Evolutionary conservation across 2,113 vertebrate genomes (phyloP).

Genomic region (Ranitomeya variabilis): DNA sequence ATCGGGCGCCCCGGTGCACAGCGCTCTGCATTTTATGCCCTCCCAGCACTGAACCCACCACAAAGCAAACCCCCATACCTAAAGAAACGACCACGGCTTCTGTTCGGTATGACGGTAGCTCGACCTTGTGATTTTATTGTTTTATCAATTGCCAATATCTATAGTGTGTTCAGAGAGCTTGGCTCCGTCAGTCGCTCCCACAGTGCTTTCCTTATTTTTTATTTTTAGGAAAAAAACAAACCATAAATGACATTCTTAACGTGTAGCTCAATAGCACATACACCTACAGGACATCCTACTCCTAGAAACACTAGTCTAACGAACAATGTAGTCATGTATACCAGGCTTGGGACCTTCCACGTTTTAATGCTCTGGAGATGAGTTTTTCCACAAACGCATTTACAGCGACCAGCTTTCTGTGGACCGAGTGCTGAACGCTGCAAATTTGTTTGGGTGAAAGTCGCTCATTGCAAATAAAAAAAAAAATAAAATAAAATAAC

Average conservation of each 20-base stretch:
- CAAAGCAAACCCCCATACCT: constrained; percentile 71
- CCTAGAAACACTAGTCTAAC: constrained; percentile 78
- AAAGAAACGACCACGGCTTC: constrained; percentile 72
- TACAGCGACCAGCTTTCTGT: constrained; percentile 81
- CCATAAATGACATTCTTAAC: constrained; percentile 46
- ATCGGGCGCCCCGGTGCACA: not conserved
- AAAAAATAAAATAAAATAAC: not conserved
- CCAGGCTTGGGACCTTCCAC: constrained; percentile 71
- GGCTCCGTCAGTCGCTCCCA: constrained; percentile 79
- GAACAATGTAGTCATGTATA: constrained; percentile 59
- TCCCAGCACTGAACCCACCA: constrained; percentile 50
- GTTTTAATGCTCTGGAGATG: constrained; percentile 77
- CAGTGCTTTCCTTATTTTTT: constrained; percentile 69
- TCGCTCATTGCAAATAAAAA: constrained; percentile 55
- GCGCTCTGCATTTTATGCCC: constrained; percentile 5
- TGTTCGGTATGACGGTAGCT: constrained; percentile 80
- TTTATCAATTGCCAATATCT: constrained; percentile 83
- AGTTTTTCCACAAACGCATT: constrained; percentile 73
- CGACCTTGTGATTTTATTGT: constrained; percentile 89
- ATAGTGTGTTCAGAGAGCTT: constrained; percentile 85
- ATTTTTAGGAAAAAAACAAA: constrained; percentile 63
- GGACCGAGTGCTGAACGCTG: constrained; percentile 83
- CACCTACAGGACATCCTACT: constrained; percentile 78
- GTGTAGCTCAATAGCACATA: constrained; percentile 77
- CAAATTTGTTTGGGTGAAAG: constrained; percentile 82